phyloP scores from a whole-genome alignment of 2,797 vertebrate species.

The Chaetophractus vellerosus region DNA sequence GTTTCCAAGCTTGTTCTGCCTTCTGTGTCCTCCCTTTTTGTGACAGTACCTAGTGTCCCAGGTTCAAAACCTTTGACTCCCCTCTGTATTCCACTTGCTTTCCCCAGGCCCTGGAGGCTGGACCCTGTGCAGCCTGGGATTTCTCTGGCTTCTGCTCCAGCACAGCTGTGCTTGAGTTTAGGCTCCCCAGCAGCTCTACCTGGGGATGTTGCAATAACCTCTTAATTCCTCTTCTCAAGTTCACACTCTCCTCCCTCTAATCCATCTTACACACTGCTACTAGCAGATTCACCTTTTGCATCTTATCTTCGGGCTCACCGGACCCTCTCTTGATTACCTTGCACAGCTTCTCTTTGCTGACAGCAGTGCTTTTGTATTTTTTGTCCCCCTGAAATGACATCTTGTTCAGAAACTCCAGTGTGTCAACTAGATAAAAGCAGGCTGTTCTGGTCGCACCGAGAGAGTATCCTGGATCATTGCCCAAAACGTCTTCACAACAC shows the following conservation, averaged over 20 bases:
- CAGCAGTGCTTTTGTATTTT: slow-evolving; percentile 30
- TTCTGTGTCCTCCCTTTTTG: slow-evolving; percentile 16
- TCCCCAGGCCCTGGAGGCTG: not conserved
- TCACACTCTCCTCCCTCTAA: not conserved
- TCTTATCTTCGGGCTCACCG: slow-evolving; percentile 65
- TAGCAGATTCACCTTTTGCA: slow-evolving; percentile 43
- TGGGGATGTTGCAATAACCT: slow-evolving; percentile 34
- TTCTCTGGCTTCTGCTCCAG: not conserved
- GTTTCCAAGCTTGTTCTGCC: not conserved
- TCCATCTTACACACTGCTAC: not conserved
- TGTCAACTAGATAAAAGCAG: slow-evolving; percentile 69
- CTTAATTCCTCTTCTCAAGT: slow-evolving; percentile 7
- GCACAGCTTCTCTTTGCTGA: slow-evolving; percentile 66
- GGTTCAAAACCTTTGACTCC: not conserved
- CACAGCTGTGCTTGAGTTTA: not conserved
- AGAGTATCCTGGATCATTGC: slow-evolving; percentile 51
- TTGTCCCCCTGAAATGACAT: slow-evolving; percentile 42
- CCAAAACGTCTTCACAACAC: slow-evolving; percentile 52
- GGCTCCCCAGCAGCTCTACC: not conserved
- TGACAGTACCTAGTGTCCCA: not conserved
- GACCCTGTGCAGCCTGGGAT: not conserved
- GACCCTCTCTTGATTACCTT: slow-evolving; percentile 57
- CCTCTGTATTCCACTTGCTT: not conserved
- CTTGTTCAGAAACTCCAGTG: slow-evolving; percentile 63
- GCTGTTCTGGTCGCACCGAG: slow-evolving; percentile 50